Evolutionary conservation across 2,113 vertebrate species (phyloP).

Genomic region (Callopanchax toddi): DNA sequence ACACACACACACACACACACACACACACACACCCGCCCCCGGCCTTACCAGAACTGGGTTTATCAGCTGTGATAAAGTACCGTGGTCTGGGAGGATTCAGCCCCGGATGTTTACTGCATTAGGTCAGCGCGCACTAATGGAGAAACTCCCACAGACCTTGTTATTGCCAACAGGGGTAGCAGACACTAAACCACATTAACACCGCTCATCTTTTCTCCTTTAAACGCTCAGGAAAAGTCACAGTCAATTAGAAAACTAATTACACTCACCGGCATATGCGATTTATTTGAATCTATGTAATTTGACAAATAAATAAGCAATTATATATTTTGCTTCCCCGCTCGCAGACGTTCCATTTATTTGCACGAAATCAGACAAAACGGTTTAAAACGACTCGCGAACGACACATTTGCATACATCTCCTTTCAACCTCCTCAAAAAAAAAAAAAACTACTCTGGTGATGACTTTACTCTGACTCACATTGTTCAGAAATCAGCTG

Average conservation of each 20-base stretch:
- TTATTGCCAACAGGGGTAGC: slow-evolving; percentile 61
- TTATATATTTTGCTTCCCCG: slow-evolving; percentile 28
- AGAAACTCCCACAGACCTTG: slow-evolving; percentile 71
- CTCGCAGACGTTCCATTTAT: slow-evolving; percentile 30
- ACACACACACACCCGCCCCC: too few species aligned
- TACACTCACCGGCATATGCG: slow-evolving; percentile 27
- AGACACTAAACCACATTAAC: slow-evolving; percentile 54
- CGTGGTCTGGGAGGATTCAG: slow-evolving; percentile 71
- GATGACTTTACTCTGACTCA: slow-evolving; percentile 52
- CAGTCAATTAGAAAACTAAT: slow-evolving; percentile 54
- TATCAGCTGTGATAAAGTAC: slow-evolving; percentile 78
- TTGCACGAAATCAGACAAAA: background rate
- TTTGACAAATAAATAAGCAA: slow-evolving; percentile 53
- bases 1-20: too few species aligned
- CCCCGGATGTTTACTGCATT: slow-evolving; percentile 76
- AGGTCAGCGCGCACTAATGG: slow-evolving; percentile 73
- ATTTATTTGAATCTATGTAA: slow-evolving; percentile 50
- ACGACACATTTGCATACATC: background rate
- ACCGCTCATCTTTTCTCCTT: slow-evolving; percentile 32
- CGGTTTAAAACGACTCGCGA: slow-evolving; percentile 3
- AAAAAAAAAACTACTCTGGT: slow-evolving; percentile 27
- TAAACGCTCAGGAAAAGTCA: slow-evolving; percentile 32
- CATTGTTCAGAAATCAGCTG: slow-evolving; percentile 62
- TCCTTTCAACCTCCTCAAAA: slow-evolving; percentile 9
- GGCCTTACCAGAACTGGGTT: slow-evolving; percentile 67